Evolutionary conservation across 2,888 invertebrate species (phyloP).

Genomic region (Thalpophila matura): DNA sequence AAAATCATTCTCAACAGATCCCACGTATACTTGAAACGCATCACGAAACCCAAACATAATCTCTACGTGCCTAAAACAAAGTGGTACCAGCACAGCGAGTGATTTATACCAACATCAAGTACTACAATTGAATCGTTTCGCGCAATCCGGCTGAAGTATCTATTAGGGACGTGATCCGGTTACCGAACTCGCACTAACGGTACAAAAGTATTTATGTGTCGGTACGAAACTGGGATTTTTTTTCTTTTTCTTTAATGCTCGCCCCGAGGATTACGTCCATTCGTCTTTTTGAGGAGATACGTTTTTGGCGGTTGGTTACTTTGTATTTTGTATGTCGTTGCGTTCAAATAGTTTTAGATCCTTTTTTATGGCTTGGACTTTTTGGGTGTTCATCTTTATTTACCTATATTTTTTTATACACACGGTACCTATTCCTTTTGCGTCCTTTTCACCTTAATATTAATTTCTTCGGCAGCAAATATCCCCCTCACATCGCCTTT

Average conservation of each 20-base stretch:
- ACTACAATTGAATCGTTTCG: constrained; percentile 80
- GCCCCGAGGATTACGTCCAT: constrained; percentile 63
- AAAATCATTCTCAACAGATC: constrained; percentile 31
- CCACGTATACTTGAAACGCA: constrained; percentile 53
- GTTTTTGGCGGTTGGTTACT: constrained; percentile 38
- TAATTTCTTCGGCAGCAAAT: too few species aligned
- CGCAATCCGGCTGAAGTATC: constrained; percentile 80
- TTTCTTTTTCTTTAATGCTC: constrained; percentile 65
- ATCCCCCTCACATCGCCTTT: too few species aligned
- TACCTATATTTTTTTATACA: background rate
- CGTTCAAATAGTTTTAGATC: background rate
- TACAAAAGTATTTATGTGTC: constrained; percentile 69
- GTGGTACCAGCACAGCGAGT: constrained; percentile 64
- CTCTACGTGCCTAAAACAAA: constrained; percentile 72
- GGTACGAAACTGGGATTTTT: constrained; percentile 31
- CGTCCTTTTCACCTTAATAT: too few species aligned
- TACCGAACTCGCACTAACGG: constrained; percentile 63
- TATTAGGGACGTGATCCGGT: constrained; percentile 79
- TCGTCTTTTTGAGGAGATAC: constrained; percentile 52
- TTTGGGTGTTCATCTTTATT: background rate
- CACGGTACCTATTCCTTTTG: too few species aligned
- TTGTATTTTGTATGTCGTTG: constrained; percentile 21
- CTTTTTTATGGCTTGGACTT: background rate
- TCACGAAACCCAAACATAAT: constrained; percentile 63
- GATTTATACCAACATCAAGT: constrained; percentile 81